Evolutionary conservation across 2,888 invertebrate species (phyloP), one percentile per base, ranked within the genome.

Genomic region (Octodonta nipae): DNA sequence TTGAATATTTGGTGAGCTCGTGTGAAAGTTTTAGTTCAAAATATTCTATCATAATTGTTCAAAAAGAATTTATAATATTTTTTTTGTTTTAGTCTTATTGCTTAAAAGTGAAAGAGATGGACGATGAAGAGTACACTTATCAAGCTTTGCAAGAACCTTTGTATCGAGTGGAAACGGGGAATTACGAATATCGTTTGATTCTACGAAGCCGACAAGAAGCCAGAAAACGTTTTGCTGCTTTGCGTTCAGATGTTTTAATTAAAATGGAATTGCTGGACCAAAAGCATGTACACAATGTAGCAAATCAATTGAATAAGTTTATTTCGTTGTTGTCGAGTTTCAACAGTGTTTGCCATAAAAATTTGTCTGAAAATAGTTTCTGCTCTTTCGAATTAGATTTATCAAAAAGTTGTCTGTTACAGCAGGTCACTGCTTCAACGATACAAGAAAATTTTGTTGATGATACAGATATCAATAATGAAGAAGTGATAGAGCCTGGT

Each of bases 51-150:
- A n/a, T n/a, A n/a, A n/a, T n/a, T n/a, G n/a, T n/a, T n/a, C n/a
- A n/a, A n/a, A n/a, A n/a, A n/a, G n/a, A n/a, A n/a, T n/a, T n/a
- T n/a, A n/a, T n/a, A n/a, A n/a, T n/a, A n/a, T n/a, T n/a, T n/a
- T n/a, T n/a, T n/a, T n/a, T n/a, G n/a, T n/a, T n/a, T n/a, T n/a
- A n/a, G n/a, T n/a, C n/a, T n/a, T 99, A 98, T 58, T 99, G 98
- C 54, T 67, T 99, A 34, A 99, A 98, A 66, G 92, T 98, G 0
- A 99, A 99, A 58, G 98, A 99, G 63, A 86, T 99, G 87, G 98
- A 99, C 49, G 98, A 99, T 54, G 98, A 99, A 55, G 95, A 96
- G 52, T 89, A 89, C 45, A 87, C 86, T 27, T 95, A 86, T 54
- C 83, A 82, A 4, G 79, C 86, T 0, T 55, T 96, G 8, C 92